Evolutionary conservation across 1,140 invertebrate species (phyloP), one percentile per base, ranked within the genome.

Genomic region (Subanguina moxae): DNA sequence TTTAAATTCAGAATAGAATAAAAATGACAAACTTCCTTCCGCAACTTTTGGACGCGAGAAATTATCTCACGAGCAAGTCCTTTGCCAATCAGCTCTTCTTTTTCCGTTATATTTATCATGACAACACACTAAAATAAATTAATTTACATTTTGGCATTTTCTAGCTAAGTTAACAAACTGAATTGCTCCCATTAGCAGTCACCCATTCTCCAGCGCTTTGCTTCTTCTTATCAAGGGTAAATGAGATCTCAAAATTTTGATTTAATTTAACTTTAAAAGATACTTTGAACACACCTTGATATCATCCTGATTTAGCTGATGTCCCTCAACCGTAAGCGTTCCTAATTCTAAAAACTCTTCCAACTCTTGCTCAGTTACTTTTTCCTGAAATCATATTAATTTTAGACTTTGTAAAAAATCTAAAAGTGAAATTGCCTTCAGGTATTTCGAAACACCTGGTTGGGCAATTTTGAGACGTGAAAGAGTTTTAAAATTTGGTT

Each of bases 41-140:
- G 86, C 0, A 98, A 84, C 84, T 95, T 96, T 81, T 99, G 96
- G 45, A 99, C 87, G 52, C 94, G 88, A 83, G 97, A 98, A 28
- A 96, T 92, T 9, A 98, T 89, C 85, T 98, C 95, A 67, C 95
- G 86, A 21, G 73, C 62, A 23, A 82, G 59, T 48, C 81, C 76
- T 59, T 76, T 72, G 28, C 78, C 68, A 1, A 68, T 19, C 13
- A 80, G 62, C 8, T 58, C 43, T 23, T 82, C 70, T 59, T 83
- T 77, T 45, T 70, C 42, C 9, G 62, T 64, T 1, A 67, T 76
- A 63, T 81, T 73, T 19, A 83, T 27, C 64, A 83, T 61, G 27
- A 82, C 67, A 58, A 82, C 79, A 11, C 80, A 77, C 69, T 82
- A 62, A 21, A 72, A 21, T 38, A n/a, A n/a, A 57, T 0, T 7